Conservation (phyloP, 2,797 vertebrate species). For the Enteromius anoplus region DNA sequence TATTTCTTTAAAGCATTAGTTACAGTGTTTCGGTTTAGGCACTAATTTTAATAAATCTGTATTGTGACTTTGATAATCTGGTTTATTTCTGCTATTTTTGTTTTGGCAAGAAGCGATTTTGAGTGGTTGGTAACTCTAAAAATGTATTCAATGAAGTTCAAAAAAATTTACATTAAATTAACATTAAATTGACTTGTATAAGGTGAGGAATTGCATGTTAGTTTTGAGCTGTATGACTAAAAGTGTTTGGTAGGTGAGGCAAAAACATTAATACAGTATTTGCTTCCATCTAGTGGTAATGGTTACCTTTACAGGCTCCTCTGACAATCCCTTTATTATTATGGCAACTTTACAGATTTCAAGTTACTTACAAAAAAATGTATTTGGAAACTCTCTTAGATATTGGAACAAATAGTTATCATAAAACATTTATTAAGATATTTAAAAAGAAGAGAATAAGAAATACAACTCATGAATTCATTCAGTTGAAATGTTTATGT, state of each 20-base stretch:
- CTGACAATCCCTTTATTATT: background rate
- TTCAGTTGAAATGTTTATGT: background rate
- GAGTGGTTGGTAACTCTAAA: background rate
- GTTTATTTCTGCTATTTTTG: background rate
- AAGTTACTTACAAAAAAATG: background rate
- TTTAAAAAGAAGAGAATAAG: background rate
- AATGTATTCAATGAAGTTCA: background rate
- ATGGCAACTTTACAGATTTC: too few relatives aligned
- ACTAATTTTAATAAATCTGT: background rate
- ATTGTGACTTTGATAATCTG: background rate
- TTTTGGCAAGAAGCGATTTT: background rate
- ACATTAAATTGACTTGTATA: background rate
- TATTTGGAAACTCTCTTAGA: background rate
- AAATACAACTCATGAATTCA: background rate
- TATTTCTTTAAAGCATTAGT: background rate
- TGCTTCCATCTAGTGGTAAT: constrained; percentile 26
- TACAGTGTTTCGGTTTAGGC: background rate
- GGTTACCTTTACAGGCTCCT: background rate
- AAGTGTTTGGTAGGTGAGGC: background rate
- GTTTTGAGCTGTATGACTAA: background rate
- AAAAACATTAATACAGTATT: background rate
- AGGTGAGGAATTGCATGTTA: background rate
- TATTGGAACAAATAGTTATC: too few relatives aligned
- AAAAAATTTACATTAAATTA: background rate
- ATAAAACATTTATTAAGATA: background rate